A percentile compares a stretch with the other conserved stretches of the same genome.
phyloP scores from a whole-genome alignment of 2,797 vertebrate genomes.

The Heteromormyrus szaboi region DNA sequence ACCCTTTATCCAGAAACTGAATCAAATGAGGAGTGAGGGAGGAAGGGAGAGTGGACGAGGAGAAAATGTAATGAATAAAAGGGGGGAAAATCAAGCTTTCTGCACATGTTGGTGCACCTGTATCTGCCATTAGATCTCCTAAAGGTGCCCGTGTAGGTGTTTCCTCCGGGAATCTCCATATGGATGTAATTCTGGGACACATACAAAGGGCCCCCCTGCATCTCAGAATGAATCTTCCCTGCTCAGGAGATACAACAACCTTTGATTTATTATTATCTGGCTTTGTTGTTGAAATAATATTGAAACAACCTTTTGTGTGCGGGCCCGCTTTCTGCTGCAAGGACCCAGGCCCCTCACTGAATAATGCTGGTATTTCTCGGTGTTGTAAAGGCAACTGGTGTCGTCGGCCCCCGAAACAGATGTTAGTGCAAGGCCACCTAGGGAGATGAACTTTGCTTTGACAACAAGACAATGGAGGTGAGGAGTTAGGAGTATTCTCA shows the following conservation, averaged over 20 bases:
- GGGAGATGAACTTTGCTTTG: constrained; percentile 18
- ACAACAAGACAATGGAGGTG: constrained; percentile 4
- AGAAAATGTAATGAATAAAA: neutral
- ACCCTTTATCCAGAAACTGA: neutral
- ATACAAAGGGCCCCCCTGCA: neutral
- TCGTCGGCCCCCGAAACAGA: constrained; percentile 11
- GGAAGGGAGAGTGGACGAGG: neutral
- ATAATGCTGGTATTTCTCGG: constrained; percentile 7
- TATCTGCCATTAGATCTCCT: neutral
- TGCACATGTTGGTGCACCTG: neutral
- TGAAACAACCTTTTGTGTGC: constrained; percentile 10
- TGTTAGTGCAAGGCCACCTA: neutral
- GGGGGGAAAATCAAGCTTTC: neutral
- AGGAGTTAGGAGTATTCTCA: neutral
- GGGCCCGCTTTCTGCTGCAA: neutral
- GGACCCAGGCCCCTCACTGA: neutral
- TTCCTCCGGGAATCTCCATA: neutral
- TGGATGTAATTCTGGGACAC: neutral
- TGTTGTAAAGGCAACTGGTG: neutral
- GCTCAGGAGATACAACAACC: constrained; percentile 4
- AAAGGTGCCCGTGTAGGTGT: neutral
- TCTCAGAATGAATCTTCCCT: neutral
- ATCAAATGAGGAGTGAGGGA: neutral
- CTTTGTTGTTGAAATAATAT: constrained; percentile 3
- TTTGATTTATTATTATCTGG: constrained; percentile 16